These are phyloP conservation scores for Phoxinus phoxinus DNA, from an alignment of 2,113 vertebrate genomes.

Conservation along the genomic window DNA sequence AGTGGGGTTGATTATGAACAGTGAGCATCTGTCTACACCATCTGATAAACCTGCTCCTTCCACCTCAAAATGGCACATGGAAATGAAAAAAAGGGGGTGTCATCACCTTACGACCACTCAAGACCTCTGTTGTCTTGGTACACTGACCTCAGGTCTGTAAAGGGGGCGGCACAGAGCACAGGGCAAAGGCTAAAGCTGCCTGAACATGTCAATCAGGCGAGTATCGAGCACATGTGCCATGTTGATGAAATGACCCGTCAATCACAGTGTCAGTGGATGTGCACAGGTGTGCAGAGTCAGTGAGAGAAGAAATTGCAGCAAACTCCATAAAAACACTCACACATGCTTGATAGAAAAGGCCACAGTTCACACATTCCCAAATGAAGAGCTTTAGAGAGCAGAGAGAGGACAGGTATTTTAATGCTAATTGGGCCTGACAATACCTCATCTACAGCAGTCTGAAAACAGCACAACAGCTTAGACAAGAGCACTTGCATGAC, in stretches of 20 bases:
- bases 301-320: constrained; percentile 4
- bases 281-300: constrained; percentile 24
- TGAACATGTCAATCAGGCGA: constrained; percentile 45
- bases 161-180: neutral
- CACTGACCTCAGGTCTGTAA: constrained; percentile 45
- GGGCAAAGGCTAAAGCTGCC: constrained; percentile 46
- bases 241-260: constrained; percentile 39
- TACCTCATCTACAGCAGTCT: neutral
- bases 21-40: constrained; percentile 74
- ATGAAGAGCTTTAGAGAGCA: constrained; percentile 19
- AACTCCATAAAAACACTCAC: constrained; percentile 28
- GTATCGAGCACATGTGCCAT: constrained; percentile 24
- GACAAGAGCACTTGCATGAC: neutral
- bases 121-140: constrained; percentile 31
- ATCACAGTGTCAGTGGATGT: constrained; percentile 42
- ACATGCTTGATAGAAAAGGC: neutral
- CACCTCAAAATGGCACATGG: constrained; percentile 4
- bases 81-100: constrained; percentile 4
- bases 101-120: constrained; percentile 31
- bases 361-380: neutral
- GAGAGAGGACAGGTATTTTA: neutral
- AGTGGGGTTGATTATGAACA: constrained; percentile 72
- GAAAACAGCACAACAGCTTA: neutral
- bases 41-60: constrained; percentile 63
- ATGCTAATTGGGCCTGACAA: neutral